These are phyloP conservation scores for Colinus virginianus DNA, from an alignment of 2,113 vertebrate species.

Conservation along the genomic window DNA sequence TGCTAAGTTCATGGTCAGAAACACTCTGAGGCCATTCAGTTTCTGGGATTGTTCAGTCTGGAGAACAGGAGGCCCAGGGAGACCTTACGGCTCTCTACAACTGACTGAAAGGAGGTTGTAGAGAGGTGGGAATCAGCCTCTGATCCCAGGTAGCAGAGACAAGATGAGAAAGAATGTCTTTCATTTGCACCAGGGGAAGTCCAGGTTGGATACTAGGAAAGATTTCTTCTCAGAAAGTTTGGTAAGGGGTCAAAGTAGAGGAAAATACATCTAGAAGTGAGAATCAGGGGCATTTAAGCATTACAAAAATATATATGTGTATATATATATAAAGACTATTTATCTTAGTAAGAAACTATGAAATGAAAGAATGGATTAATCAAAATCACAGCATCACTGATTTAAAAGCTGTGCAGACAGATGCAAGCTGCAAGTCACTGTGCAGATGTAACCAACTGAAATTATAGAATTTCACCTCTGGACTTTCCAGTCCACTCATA, in stretches of 20 bases:
- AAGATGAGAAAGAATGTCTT: too few species aligned
- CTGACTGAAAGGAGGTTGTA: too few species aligned
- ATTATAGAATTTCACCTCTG: not conserved
- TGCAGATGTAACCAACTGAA: not conserved
- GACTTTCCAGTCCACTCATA: not conserved
- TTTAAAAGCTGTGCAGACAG: not conserved
- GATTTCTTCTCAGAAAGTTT: too few species aligned
- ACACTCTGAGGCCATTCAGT: not conserved
- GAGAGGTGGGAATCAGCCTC: too few species aligned
- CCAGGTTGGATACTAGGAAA: too few species aligned
- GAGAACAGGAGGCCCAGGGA: too few species aligned
- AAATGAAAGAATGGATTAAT: not conserved
- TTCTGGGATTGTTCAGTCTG: too few species aligned
- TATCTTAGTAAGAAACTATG: not conserved
- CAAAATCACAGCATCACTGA: not conserved
- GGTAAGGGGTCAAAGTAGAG: not conserved
- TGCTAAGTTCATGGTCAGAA: not conserved
- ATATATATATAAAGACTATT: not conserved
- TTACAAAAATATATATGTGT: not conserved
- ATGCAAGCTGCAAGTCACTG: accelerated
- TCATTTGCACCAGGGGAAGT: too few species aligned
- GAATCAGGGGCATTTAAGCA: not conserved
- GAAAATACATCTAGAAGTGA: not conserved
- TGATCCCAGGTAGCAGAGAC: too few species aligned
- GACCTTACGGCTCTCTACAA: too few species aligned